These are phyloP conservation scores for Halcyon leucocephala DNA, from an alignment of 2,797 vertebrate species.

Conservation along the genomic window DNA sequence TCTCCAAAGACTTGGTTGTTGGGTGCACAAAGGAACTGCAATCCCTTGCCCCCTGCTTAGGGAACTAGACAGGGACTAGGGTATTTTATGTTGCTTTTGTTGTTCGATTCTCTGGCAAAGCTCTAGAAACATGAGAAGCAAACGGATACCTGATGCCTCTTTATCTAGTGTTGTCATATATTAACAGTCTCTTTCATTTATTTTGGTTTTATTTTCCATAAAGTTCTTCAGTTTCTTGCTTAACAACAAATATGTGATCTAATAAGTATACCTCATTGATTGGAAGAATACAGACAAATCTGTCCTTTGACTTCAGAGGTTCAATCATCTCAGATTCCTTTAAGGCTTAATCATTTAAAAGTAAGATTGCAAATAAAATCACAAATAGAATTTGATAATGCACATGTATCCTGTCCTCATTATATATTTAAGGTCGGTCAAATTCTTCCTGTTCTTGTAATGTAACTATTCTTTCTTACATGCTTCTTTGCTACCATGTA, in stretches of 20 bases:
- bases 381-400: not conserved
- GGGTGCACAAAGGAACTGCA: not conserved
- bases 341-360: not conserved
- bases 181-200: not conserved
- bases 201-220: not conserved
- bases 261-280: not conserved
- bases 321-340: not conserved
- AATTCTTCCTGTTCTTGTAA: not conserved
- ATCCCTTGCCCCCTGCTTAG: not conserved
- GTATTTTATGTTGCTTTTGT: not conserved
- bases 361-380: not conserved
- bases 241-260: not conserved
- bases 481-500: not conserved
- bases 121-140: not conserved
- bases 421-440: not conserved
- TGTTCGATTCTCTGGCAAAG: not conserved
- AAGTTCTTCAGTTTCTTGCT: not conserved
- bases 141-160: not conserved
- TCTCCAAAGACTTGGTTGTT: not conserved
- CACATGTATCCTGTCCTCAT: not conserved
- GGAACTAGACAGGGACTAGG: not conserved
- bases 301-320: not conserved
- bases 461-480: not conserved
- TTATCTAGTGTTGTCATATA: fast-evolving
- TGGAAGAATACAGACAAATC: not conserved